Conservation (phyloP, 2,797 vertebrate genomes). For the Craterocephalus amniculus region DNA sequence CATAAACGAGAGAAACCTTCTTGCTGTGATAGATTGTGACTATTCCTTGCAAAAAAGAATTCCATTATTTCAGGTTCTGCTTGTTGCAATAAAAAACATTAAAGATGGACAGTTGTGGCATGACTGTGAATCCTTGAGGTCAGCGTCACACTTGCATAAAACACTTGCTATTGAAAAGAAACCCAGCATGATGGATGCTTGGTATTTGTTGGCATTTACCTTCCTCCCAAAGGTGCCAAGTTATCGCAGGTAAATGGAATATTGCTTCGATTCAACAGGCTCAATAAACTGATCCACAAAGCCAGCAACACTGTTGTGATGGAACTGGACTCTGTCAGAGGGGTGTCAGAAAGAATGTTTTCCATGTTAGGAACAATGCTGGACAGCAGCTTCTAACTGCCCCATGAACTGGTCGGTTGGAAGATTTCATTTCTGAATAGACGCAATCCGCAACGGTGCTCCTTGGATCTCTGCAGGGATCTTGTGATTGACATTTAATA, state of each 20-base stretch:
- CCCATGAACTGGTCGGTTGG: background rate
- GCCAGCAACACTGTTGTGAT: background rate
- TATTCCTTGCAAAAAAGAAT: slow-evolving; percentile 18
- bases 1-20: slow-evolving; percentile 14
- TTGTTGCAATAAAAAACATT: slow-evolving; percentile 39
- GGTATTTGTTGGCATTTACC: slow-evolving; percentile 69
- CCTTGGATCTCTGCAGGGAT: too few species aligned
- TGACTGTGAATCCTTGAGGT: slow-evolving; percentile 23
- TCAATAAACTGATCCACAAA: background rate
- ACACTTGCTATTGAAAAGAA: slow-evolving; percentile 21
- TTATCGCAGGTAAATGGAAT: slow-evolving; percentile 33
- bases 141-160: slow-evolving; percentile 25
- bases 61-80: slow-evolving; percentile 22
- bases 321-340: background rate
- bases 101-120: slow-evolving; percentile 25
- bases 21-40: slow-evolving; percentile 31
- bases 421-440: background rate
- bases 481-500: background rate
- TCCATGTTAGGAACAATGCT: background rate
- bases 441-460: background rate
- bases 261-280: slow-evolving; percentile 4
- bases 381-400: background rate
- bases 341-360: background rate
- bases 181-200: slow-evolving; percentile 56
- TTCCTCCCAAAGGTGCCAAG: slow-evolving; percentile 32